A percentile compares a stretch with the other conserved stretches of the same genome.
Conservation (phyloP, 2,888 invertebrate genomes). For the Megaustenia siamemsis region DNA sequence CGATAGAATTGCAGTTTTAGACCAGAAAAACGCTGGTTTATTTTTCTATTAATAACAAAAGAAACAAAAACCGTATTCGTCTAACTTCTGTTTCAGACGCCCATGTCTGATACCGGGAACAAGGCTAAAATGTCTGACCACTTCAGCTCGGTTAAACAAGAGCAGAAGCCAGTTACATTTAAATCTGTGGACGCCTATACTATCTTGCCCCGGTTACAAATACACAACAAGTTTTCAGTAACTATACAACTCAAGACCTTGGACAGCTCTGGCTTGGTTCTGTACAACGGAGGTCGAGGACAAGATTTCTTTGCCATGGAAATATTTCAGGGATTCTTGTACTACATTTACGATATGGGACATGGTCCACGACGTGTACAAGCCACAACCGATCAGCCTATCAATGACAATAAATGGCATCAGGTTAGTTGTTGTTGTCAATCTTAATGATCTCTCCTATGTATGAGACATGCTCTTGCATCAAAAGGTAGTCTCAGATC, state of each 20-base stretch:
- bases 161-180: constrained; percentile 94
- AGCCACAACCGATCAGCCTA: constrained; percentile 87
- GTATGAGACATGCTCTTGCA: no score
- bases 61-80: not conserved
- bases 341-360: constrained; percentile 94
- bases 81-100: constrained; percentile 80
- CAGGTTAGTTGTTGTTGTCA: constrained; percentile 83
- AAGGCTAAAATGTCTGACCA: constrained; percentile 90
- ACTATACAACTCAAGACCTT: constrained; percentile 91
- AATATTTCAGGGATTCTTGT: constrained; percentile 92
- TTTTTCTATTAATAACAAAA: not conserved
- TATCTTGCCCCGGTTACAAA: constrained; percentile 91
- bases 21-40: no score
- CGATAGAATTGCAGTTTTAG: no score
- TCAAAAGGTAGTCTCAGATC: no score
- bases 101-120: constrained; percentile 83
- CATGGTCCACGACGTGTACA: constrained; percentile 92
- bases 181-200: constrained; percentile 94
- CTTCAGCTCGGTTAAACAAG: constrained; percentile 84
- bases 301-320: constrained; percentile 95
- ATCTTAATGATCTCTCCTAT: no score
- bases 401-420: constrained; percentile 98
- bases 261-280: constrained; percentile 91
- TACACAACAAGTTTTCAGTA: constrained; percentile 86
- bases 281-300: constrained; percentile 94